phyloP scores from a whole-genome alignment of 92 coral and sea anemone species.

The Palythoa heliodiscus region DNA sequence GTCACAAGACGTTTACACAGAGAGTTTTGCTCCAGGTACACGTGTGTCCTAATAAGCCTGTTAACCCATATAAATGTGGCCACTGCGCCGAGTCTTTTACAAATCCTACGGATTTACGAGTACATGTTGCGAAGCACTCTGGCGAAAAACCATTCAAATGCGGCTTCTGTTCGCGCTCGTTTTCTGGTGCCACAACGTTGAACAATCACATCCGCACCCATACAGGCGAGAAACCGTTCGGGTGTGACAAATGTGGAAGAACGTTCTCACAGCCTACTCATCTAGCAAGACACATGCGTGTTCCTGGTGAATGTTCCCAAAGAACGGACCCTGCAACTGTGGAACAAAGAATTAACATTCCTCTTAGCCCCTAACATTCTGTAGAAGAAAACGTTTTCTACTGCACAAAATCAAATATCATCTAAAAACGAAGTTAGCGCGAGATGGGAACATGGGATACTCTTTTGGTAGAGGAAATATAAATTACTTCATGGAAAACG shows the following conservation, averaged over 20 bases:
- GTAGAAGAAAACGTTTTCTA: too few species aligned
- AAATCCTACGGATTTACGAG: slow-evolving; percentile 78
- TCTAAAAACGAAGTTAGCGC: too few species aligned
- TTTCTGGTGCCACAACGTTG: slow-evolving; percentile 91
- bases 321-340: background rate
- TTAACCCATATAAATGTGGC: slow-evolving; percentile 88
- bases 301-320: slow-evolving; percentile 59
- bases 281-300: slow-evolving; percentile 70
- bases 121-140: slow-evolving; percentile 87
- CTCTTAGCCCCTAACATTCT: slow-evolving; percentile 16
- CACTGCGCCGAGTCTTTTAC: slow-evolving; percentile 81
- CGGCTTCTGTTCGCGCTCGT: slow-evolving; percentile 94
- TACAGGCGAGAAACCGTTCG: slow-evolving; percentile 82
- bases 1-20: slow-evolving; percentile 81
- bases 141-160: slow-evolving; percentile 94
- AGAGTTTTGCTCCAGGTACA: slow-evolving; percentile 83
- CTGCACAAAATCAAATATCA: background rate
- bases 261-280: slow-evolving; percentile 77
- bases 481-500: too few species aligned
- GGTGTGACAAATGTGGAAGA: slow-evolving; percentile 68
- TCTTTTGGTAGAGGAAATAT: too few species aligned
- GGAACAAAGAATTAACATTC: slow-evolving; percentile 3
- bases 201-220: slow-evolving; percentile 92
- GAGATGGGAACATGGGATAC: too few species aligned
- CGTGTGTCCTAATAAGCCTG: slow-evolving; percentile 80